These are phyloP conservation scores for Neoniphon sammara DNA, from an alignment of 2,797 vertebrate genomes.

Conservation along the genomic window DNA sequence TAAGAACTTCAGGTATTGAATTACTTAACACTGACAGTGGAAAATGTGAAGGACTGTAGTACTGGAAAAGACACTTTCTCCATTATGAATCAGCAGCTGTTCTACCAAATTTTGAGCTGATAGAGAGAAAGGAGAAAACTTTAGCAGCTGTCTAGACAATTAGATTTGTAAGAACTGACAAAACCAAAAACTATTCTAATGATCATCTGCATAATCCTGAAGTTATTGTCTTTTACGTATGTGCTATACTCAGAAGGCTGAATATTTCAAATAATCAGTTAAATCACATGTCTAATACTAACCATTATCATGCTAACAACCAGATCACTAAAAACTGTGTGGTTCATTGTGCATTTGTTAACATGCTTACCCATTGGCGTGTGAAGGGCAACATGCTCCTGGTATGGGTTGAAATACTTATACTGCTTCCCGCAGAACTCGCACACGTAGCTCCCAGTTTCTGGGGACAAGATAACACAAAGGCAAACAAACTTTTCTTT, in stretches of 20 bases:
- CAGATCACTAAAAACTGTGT: neutral
- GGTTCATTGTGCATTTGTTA: neutral
- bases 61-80: neutral
- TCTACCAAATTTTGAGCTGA: neutral
- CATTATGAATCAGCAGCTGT: neutral
- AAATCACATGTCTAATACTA: neutral
- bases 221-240: no score
- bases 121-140: no score
- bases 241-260: no score
- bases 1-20: neutral
- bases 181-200: no score
- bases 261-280: neutral
- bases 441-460: constrained; percentile 97
- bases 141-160: no score
- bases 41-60: neutral
- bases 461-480: constrained; percentile 77
- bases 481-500: constrained; percentile 25
- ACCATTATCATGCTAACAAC: neutral
- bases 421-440: constrained; percentile 99
- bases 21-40: neutral
- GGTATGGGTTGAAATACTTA: constrained; percentile 99
- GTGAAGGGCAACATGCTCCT: constrained; percentile 97
- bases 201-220: no score
- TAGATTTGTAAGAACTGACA: no score
- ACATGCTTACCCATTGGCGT: constrained; percentile 92